phyloP scores from a whole-genome alignment of 1,140 invertebrate genomes.

The Drosophila subpulchrella region DNA sequence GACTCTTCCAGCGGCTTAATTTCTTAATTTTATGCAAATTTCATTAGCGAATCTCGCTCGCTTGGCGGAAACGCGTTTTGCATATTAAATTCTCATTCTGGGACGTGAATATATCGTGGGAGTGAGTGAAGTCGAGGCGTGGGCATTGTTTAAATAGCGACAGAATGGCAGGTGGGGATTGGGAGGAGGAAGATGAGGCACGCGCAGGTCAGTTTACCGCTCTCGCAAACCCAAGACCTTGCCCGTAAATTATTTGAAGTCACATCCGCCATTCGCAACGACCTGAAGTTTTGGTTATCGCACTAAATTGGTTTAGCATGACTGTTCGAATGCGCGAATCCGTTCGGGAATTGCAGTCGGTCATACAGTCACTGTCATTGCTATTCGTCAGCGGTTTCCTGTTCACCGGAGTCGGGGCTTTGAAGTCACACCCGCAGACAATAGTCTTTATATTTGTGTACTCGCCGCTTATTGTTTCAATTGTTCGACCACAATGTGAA shows the following conservation, averaged over 20 bases:
- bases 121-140: slow-evolving; percentile 23
- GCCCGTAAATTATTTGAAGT: slow-evolving; percentile 26
- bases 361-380: slow-evolving; percentile 28
- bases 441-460: slow-evolving; percentile 26
- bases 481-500: slow-evolving; percentile 14
- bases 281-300: slow-evolving; percentile 28
- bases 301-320: slow-evolving; percentile 40
- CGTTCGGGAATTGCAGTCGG: slow-evolving; percentile 32
- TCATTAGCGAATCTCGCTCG: slow-evolving; percentile 51
- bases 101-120: slow-evolving; percentile 64
- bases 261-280: slow-evolving; percentile 24
- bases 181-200: slow-evolving; percentile 7
- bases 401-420: slow-evolving; percentile 32
- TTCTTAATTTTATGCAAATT: slow-evolving; percentile 71
- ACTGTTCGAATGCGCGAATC: slow-evolving; percentile 29
- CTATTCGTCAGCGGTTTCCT: slow-evolving; percentile 24
- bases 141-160: slow-evolving; percentile 32
- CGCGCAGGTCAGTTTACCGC: slow-evolving; percentile 34
- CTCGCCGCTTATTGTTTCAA: slow-evolving; percentile 15
- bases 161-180: slow-evolving; percentile 9
- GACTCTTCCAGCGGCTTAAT: slow-evolving; percentile 30
- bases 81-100: slow-evolving; percentile 64
- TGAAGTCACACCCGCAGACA: slow-evolving; percentile 37
- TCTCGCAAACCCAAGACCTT: slow-evolving; percentile 20
- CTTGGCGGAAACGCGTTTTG: slow-evolving; percentile 66